Percentiles rank a stretch among this genome's conserved stretches.
These are phyloP conservation scores for Pyrocoelia pectoralis DNA, from an alignment of 2,888 invertebrate species.

Conservation along the genomic window DNA sequence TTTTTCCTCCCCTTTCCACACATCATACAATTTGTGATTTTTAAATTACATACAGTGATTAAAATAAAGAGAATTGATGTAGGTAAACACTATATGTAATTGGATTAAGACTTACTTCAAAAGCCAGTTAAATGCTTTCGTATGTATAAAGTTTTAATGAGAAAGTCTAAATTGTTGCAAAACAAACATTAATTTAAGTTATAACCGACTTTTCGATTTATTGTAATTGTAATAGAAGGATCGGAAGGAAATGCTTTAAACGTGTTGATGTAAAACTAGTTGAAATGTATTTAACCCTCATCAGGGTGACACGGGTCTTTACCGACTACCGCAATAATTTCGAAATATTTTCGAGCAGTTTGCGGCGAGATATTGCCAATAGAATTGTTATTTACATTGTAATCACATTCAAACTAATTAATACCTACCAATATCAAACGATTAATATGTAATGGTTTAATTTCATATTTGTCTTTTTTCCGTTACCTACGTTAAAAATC, in stretches of 20 bases:
- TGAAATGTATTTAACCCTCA: conserved; percentile 21
- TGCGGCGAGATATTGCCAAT: background rate
- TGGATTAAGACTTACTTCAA: background rate
- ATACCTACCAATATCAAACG: no score
- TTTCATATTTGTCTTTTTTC: no score
- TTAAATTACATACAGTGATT: no score
- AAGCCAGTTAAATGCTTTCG: background rate
- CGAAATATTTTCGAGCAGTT: background rate
- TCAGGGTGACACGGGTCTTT: background rate
- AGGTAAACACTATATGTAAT: background rate
- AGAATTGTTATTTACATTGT: background rate
- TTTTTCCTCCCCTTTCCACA: background rate
- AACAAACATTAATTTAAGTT: background rate
- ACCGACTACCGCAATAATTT: conserved; percentile 1
- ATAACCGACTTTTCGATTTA: background rate
- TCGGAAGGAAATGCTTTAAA: conserved; percentile 5
- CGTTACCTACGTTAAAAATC: no score
- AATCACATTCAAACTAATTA: no score
- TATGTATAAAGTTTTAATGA: background rate
- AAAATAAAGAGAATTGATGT: background rate
- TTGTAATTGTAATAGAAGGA: background rate
- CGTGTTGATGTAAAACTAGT: conserved; percentile 29
- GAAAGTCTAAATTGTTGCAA: background rate
- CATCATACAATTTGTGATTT: background rate
- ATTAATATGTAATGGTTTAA: background rate